A percentile compares a stretch with the other conserved stretches of the same genome.
Conservation (phyloP, 2,888 invertebrate genomes). For the Dusona sp. region DNA sequence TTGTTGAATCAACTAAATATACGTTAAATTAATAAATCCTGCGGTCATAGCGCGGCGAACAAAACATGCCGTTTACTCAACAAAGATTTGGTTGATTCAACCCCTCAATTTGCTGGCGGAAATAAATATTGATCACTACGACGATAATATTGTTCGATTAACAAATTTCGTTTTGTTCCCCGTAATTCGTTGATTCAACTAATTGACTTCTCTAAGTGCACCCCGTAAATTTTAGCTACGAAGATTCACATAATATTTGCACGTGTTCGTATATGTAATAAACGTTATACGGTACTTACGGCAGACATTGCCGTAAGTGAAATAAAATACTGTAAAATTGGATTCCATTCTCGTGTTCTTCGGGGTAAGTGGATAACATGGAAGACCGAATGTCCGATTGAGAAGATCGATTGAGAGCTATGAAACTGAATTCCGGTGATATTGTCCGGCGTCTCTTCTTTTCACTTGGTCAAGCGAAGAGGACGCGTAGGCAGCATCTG, state of each 20-base stretch:
- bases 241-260: not conserved
- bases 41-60: too few relatives aligned
- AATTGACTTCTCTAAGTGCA: too few relatives aligned
- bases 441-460: slow-evolving; percentile 4
- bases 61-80: too few relatives aligned
- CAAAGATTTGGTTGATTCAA: too few relatives aligned
- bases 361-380: slow-evolving; percentile 49
- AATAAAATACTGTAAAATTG: slow-evolving; percentile 60
- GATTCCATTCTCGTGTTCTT: slow-evolving; percentile 53
- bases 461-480: slow-evolving; percentile 37
- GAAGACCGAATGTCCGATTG: slow-evolving; percentile 40
- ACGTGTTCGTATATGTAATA: not conserved
- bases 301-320: not conserved
- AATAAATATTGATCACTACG: too few relatives aligned
- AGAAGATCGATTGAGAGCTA: slow-evolving; percentile 39
- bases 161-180: too few relatives aligned
- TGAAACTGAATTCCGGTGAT: slow-evolving; percentile 35
- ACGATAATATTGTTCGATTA: too few relatives aligned
- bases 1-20: too few relatives aligned
- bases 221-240: not conserved
- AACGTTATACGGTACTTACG: not conserved
- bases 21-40: too few relatives aligned
- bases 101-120: too few relatives aligned
- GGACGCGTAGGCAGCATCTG: slow-evolving; percentile 40
- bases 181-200: too few relatives aligned